Conservation (phyloP, 1,140 invertebrate species). For the Meloidogyne chitwoodi region DNA sequence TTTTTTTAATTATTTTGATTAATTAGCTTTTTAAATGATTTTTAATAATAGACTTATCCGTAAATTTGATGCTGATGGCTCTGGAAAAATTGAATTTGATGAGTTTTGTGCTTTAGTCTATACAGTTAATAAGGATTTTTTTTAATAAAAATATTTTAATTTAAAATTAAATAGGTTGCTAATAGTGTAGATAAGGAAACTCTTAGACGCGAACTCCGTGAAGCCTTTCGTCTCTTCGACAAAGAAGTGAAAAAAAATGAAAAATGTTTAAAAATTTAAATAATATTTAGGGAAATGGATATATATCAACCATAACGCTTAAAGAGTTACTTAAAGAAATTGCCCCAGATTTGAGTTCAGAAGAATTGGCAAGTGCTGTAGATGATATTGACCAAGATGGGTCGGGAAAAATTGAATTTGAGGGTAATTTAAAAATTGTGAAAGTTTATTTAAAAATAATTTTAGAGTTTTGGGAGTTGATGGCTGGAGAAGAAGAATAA, state of each 20-base stretch:
- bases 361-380: constrained; percentile 53
- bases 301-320: constrained; percentile 56
- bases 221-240: constrained; percentile 60
- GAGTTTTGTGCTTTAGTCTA: constrained; percentile 58
- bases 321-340: constrained; percentile 58
- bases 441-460: constrained; percentile 21
- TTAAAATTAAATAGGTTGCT: constrained; percentile 53
- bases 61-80: constrained; percentile 59
- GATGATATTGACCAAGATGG: constrained; percentile 60
- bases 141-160: background rate
- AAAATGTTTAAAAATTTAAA: background rate
- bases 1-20: background rate
- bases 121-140: background rate
- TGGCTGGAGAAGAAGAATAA: constrained; percentile 55
- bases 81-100: constrained; percentile 59
- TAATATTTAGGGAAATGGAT: constrained; percentile 52
- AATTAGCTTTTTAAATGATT: background rate
- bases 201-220: constrained; percentile 55
- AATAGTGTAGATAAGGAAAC: constrained; percentile 60
- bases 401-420: constrained; percentile 59
- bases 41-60: constrained; percentile 44
- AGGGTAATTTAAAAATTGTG: constrained; percentile 29
- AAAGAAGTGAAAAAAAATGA: too few species aligned
- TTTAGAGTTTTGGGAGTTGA: constrained; percentile 56
- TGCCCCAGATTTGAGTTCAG: constrained; percentile 54